These are phyloP conservation scores for Cantharis rustica DNA, from an alignment of 2,888 invertebrate genomes.

Conservation along the genomic window DNA sequence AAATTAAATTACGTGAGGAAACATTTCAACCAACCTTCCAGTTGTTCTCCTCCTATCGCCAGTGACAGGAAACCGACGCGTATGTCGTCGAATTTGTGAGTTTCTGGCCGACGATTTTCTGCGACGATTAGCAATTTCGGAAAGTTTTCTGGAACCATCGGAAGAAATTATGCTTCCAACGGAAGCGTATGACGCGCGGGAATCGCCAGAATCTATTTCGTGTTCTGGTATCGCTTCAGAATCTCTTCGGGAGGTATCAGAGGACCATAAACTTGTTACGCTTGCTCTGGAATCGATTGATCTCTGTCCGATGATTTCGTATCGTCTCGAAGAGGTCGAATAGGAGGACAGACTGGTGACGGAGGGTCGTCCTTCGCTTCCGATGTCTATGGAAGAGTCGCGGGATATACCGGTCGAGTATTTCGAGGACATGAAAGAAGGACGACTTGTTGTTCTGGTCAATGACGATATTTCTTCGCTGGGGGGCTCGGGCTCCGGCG, in stretches of 20 bases:
- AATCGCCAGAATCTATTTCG: constrained; percentile 52
- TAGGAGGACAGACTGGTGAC: constrained; percentile 55
- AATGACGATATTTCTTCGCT: constrained; percentile 41
- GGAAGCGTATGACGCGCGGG: constrained; percentile 51
- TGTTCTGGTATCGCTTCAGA: constrained; percentile 56
- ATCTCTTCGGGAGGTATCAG: constrained; percentile 50
- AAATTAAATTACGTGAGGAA: neutral
- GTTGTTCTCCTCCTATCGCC: constrained; percentile 64
- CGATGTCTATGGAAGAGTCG: constrained; percentile 54
- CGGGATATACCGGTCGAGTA: constrained; percentile 51
- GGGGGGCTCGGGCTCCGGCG: constrained; percentile 50
- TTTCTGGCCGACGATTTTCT: constrained; percentile 50
- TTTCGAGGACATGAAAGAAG: constrained; percentile 41
- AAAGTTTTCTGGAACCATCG: constrained; percentile 49
- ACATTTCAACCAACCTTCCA: constrained; percentile 61
- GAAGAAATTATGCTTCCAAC: constrained; percentile 45
- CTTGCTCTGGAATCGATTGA: constrained; percentile 56
- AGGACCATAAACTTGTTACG: constrained; percentile 55
- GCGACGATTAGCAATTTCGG: constrained; percentile 46
- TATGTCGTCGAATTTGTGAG: constrained; percentile 55
- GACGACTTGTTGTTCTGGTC: constrained; percentile 36
- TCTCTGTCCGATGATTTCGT: constrained; percentile 55
- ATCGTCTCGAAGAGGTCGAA: constrained; percentile 54
- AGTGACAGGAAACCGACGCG: constrained; percentile 62
- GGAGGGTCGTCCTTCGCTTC: constrained; percentile 54